These are phyloP conservation scores for Eurytoma adleriae DNA, from an alignment of 2,888 invertebrate genomes.

Conservation along the genomic window DNA sequence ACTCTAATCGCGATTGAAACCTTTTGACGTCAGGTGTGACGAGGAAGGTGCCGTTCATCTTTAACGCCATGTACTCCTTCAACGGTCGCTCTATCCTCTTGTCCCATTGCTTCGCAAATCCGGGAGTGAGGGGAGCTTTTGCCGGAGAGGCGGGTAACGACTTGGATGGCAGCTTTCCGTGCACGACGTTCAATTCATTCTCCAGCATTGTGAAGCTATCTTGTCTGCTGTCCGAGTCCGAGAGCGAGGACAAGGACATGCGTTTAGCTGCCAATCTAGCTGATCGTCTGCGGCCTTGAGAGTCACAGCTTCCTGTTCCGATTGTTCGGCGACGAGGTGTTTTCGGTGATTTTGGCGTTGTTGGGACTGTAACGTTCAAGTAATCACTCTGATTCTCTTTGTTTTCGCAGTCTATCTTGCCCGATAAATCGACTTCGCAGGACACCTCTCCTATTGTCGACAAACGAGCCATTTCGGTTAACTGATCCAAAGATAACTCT, in stretches of 20 bases:
- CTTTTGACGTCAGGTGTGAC: conserved; percentile 61
- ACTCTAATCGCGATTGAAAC: conserved; percentile 46
- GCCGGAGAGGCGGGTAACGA: conserved; percentile 50
- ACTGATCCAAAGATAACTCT: conserved; percentile 21
- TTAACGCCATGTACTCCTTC: conserved; percentile 63
- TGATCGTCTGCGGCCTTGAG: conserved; percentile 49
- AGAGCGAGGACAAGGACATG: not conserved
- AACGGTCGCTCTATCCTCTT: conserved; percentile 55
- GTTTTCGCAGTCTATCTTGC: conserved; percentile 24
- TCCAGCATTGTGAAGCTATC: conserved; percentile 54
- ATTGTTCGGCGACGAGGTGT: conserved; percentile 25
- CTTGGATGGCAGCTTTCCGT: conserved; percentile 32
- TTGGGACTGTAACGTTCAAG: not conserved
- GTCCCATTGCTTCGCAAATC: conserved; percentile 38
- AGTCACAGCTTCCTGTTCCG: conserved; percentile 7
- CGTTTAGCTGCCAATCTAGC: conserved; percentile 55
- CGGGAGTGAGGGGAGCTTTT: conserved; percentile 36
- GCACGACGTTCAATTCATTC: conserved; percentile 51
- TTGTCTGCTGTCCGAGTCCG: conserved; percentile 18
- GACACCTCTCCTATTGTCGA: conserved; percentile 57
- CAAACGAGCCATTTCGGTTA: conserved; percentile 38
- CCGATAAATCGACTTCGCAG: conserved; percentile 43
- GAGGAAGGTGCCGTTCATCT: conserved; percentile 61
- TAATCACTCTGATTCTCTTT: not conserved
- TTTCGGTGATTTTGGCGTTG: conserved; percentile 32